Evolutionary conservation across 2,888 invertebrate species (phyloP), one percentile per base, ranked within the genome.

Genomic region (Apodemia duryi): DNA sequence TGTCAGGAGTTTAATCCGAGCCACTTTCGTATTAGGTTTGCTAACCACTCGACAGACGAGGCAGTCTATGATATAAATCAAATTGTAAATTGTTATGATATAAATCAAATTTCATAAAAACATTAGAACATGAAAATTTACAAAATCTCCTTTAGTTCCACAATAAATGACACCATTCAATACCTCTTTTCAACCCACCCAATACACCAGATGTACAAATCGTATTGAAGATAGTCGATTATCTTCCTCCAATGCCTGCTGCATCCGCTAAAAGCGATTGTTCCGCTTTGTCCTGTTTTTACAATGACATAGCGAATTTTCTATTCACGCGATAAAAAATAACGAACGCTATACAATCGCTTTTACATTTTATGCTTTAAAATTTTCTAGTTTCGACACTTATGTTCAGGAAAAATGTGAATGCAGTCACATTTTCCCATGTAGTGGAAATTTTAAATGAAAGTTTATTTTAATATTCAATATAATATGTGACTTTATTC

Each of bases 241-340:
- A 57, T 57, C 57, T 35, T 57, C 57, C 57, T 35, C 13, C 57
- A 57, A 57, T 32, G 32, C 57, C 54, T 54, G 57, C 57, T 32
- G 57, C 57, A 57, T 57, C 57, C 29, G 57, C 57, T 57, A 57
- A 57, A 57, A 57, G 57, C 57, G 32, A 57, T 57, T 57, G 57
- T 57, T 13, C 32, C 13, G 32, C 57, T 57, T 57, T 57, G 57
- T 57, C 57, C 57, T 57, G 57, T 57, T 57, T 57, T 57, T 57
- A 57, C 57, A 57, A 57, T 57, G 32, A 29, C 57, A 13, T 57
- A 29, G 57, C 57, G 57, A 57, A 57, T 57, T 57, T 57, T 57
- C 57, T 32, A 57, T 57, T 57, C 57, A 57, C 57, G 57, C 32
- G 57, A 57, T 57, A 57, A 57, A 57, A 57, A 57, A 57, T 32